phyloP scores from a whole-genome alignment of 2,113 vertebrate species.

The Suncus etruscus region DNA sequence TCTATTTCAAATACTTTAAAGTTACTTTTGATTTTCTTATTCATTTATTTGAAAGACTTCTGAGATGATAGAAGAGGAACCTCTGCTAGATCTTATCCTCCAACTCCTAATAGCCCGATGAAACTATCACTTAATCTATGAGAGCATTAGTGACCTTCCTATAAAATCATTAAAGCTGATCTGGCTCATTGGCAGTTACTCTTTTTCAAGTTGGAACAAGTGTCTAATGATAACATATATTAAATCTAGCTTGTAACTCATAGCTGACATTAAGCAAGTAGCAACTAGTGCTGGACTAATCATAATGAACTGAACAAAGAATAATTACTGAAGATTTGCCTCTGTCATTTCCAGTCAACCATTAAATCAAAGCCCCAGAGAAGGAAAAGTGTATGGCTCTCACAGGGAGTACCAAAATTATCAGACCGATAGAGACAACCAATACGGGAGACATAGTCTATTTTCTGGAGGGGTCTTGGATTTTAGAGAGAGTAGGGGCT shows the following conservation, averaged over 20 bases:
- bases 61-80: not conserved
- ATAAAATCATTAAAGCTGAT: not conserved
- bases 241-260: not conserved
- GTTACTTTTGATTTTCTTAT: not conserved
- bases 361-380: not conserved
- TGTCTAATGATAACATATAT: not conserved
- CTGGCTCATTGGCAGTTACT: not conserved
- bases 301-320: not conserved
- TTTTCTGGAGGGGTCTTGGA: not conserved
- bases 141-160: not conserved
- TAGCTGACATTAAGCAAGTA: not conserved
- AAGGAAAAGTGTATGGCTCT: not conserved
- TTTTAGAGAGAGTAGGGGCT: not conserved
- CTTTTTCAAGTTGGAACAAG: not conserved
- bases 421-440: not conserved
- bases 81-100: not conserved
- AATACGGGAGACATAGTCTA: not conserved
- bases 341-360: not conserved
- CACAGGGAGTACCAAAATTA: no score
- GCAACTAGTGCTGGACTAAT: not conserved
- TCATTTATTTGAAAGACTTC: not conserved
- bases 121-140: not conserved
- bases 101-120: not conserved
- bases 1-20: not conserved
- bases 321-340: constrained; percentile 41